Evolutionary conservation across 2,797 vertebrate species (phyloP).

Genomic region (Dipus sagitta): DNA sequence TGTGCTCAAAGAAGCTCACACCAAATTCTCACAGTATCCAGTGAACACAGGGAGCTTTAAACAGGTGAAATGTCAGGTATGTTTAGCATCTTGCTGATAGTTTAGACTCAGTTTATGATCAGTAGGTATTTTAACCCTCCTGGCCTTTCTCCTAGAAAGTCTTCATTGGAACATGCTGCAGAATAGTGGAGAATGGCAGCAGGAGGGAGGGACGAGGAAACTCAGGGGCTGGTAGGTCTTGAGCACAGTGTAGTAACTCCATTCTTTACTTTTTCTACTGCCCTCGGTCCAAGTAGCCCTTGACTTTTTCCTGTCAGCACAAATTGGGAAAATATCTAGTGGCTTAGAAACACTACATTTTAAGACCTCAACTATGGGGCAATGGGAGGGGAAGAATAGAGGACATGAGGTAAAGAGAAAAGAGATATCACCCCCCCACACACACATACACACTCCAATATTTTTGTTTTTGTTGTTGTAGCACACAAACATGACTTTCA

Average conservation of each 20-base stretch:
- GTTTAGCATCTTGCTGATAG: slow-evolving; percentile 85
- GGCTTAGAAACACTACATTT: background rate
- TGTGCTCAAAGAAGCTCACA: slow-evolving; percentile 63
- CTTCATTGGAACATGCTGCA: slow-evolving; percentile 43
- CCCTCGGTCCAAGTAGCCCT: too few relatives aligned
- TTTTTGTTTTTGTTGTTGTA: background rate
- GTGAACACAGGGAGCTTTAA: slow-evolving; percentile 78
- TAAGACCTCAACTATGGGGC: too few relatives aligned
- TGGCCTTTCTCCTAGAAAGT: slow-evolving; percentile 76
- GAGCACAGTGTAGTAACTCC: too few relatives aligned
- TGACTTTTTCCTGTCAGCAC: too few relatives aligned
- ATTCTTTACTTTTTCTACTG: too few relatives aligned
- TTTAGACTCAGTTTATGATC: slow-evolving; percentile 84
- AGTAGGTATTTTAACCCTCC: slow-evolving; percentile 82
- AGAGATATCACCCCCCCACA: background rate
- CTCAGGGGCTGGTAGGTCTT: too few relatives aligned
- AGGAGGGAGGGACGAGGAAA: too few relatives aligned
- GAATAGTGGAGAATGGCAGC: too few relatives aligned
- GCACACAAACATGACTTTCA: slow-evolving; percentile 68
- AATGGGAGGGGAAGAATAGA: background rate
- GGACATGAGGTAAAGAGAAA: slow-evolving; percentile 49
- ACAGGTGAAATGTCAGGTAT: slow-evolving; percentile 79
- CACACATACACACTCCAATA: background rate
- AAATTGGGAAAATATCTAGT: too few relatives aligned
- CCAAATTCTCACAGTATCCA: slow-evolving; percentile 69